Evolutionary conservation across 2,888 invertebrate species (phyloP).

Genomic region (Ditylenchus weischeri): DNA sequence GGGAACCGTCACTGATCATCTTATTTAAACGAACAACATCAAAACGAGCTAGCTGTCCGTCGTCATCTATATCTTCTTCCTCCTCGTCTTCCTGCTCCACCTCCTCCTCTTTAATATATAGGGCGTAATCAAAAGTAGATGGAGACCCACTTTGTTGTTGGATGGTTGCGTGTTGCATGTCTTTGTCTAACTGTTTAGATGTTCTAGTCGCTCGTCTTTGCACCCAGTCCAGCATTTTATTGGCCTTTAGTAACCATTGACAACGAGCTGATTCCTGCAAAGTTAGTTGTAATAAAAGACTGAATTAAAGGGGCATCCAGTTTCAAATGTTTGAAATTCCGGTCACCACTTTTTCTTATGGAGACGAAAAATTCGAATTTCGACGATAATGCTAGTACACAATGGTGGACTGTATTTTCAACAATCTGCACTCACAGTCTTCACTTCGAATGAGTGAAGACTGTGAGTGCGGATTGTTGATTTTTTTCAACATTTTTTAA

Average conservation of each 20-base stretch:
- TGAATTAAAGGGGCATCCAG: too few species aligned
- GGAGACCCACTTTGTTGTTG: background rate
- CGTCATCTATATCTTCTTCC: constrained; percentile 10
- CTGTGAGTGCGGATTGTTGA: too few species aligned
- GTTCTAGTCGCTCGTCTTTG: constrained; percentile 4
- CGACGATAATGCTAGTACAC: too few species aligned
- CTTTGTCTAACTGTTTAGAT: background rate
- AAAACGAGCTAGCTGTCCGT: constrained; percentile 14
- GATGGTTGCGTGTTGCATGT: background rate
- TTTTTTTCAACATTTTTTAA: too few species aligned
- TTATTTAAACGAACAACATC: constrained; percentile 13
- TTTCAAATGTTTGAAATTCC: too few species aligned
- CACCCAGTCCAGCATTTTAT: constrained; percentile 14
- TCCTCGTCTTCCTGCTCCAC: background rate
- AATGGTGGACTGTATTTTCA: too few species aligned
- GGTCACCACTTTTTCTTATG: too few species aligned
- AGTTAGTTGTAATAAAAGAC: too few species aligned
- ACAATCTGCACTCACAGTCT: too few species aligned
- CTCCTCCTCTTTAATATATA: background rate
- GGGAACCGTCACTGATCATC: constrained; percentile 12
- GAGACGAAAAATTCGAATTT: too few species aligned
- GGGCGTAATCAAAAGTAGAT: background rate
- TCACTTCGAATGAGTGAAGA: too few species aligned
- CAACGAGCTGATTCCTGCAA: constrained; percentile 25
- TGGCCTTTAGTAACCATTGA: constrained; percentile 24